Evolutionary conservation across 1,140 invertebrate genomes (phyloP).

Genomic region (Ooceraea biroi): DNA sequence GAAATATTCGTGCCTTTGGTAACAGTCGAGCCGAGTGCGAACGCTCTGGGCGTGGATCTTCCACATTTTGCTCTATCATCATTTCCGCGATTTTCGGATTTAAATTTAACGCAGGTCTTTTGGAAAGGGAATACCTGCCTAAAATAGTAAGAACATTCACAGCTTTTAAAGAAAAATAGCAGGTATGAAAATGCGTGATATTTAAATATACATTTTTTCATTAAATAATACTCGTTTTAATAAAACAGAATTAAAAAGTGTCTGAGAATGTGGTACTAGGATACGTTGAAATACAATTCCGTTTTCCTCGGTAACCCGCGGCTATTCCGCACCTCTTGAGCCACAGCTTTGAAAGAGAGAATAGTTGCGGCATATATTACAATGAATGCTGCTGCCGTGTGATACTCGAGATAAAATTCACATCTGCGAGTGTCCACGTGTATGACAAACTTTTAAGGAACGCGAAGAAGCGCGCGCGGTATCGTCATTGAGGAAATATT

Average conservation of each 20-base stretch:
- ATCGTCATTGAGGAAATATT: neutral
- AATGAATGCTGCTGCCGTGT: neutral
- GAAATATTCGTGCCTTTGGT: slow-evolving; percentile 17
- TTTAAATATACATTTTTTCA: neutral
- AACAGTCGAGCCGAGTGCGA: slow-evolving; percentile 9
- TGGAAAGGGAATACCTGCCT: neutral
- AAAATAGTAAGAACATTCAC: neutral
- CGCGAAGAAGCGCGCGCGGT: no score
- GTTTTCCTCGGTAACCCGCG: neutral
- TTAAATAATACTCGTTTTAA: neutral
- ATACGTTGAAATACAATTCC: slow-evolving; percentile 1
- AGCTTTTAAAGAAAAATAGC: neutral
- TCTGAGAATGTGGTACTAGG: neutral
- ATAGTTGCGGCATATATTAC: neutral
- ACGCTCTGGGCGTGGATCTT: slow-evolving; percentile 23
- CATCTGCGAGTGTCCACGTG: neutral
- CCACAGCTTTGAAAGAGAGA: slow-evolving; percentile 7
- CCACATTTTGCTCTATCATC: neutral
- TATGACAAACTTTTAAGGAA: slow-evolving; percentile 3
- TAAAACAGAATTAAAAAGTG: neutral
- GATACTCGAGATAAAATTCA: neutral
- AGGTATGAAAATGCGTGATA: neutral
- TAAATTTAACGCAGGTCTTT: slow-evolving; percentile 35
- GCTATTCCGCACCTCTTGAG: slow-evolving; percentile 5
- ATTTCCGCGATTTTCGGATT: slow-evolving; percentile 7